Conservation (phyloP, 2,888 invertebrate genomes). For the Nymphalis c-album region DNA sequence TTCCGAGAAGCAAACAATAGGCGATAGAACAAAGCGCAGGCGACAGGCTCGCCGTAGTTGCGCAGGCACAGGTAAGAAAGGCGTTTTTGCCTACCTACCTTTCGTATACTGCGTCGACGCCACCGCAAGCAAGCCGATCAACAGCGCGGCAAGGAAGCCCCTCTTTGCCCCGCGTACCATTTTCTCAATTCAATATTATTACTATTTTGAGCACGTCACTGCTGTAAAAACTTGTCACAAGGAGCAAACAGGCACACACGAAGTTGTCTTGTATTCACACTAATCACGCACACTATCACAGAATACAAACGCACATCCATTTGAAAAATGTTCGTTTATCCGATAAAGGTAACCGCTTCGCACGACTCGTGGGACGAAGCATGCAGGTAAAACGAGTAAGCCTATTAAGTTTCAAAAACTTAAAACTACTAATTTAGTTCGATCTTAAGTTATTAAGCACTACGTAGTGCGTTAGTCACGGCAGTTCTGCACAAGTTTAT, state of each 20-base stretch:
- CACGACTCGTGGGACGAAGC: constrained; percentile 73
- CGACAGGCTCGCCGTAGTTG: constrained; percentile 49
- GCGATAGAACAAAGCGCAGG: constrained; percentile 64
- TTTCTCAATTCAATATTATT: constrained; percentile 65
- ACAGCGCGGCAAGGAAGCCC: constrained; percentile 63
- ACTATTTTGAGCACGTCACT: constrained; percentile 70
- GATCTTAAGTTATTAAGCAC: constrained; percentile 61
- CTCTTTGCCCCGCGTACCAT: constrained; percentile 69
- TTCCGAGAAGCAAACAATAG: constrained; percentile 63
- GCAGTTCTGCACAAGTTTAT: constrained; percentile 60
- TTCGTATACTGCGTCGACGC: constrained; percentile 75
- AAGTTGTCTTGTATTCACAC: constrained; percentile 64
- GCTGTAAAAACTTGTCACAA: constrained; percentile 72
- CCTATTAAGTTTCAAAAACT: constrained; percentile 76
- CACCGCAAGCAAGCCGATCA: constrained; percentile 65
- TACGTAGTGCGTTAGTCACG: constrained; percentile 55
- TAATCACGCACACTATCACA: constrained; percentile 78
- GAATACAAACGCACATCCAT: constrained; percentile 77
- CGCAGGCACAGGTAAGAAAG: constrained; percentile 67
- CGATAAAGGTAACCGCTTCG: constrained; percentile 76
- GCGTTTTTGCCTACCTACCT: constrained; percentile 62
- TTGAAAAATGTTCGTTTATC: constrained; percentile 81
- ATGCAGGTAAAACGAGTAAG: constrained; percentile 78
- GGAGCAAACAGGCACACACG: constrained; percentile 64
- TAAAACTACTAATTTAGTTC: constrained; percentile 68